Evolutionary conservation across 1,140 invertebrate species (phyloP).

Genomic region (Oppia nitens): DNA sequence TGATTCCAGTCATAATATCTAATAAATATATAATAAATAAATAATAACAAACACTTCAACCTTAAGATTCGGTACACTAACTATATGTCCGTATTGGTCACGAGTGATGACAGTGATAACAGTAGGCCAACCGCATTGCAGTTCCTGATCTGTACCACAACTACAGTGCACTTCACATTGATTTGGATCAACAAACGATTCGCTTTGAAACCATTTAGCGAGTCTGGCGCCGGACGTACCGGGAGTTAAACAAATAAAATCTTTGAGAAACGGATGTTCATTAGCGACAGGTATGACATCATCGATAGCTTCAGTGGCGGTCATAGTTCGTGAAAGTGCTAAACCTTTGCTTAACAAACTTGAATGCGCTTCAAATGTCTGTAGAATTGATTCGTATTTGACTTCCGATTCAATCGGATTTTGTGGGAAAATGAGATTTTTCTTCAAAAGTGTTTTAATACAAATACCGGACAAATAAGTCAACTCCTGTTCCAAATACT

Average conservation of each 20-base stretch:
- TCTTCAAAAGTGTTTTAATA: constrained; percentile 67
- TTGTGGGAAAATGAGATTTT: constrained; percentile 54
- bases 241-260: constrained; percentile 68
- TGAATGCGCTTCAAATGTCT: constrained; percentile 39
- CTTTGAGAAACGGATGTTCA: constrained; percentile 79
- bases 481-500: constrained; percentile 36
- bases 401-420: constrained; percentile 35
- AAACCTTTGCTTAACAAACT: constrained; percentile 68
- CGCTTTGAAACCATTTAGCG: constrained; percentile 83
- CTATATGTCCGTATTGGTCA: constrained; percentile 80
- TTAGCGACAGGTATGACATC: constrained; percentile 75
- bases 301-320: constrained; percentile 72
- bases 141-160: constrained; percentile 40
- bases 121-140: constrained; percentile 63
- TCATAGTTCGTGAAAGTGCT: constrained; percentile 64
- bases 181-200: constrained; percentile 71
- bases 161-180: constrained; percentile 59
- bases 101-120: constrained; percentile 62
- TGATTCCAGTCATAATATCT: too few species aligned
- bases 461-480: constrained; percentile 78
- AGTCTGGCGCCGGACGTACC: constrained; percentile 77
- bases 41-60: too few species aligned
- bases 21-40: too few species aligned
- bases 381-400: constrained; percentile 1
- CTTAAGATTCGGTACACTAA: constrained; percentile 64